phyloP scores from a whole-genome alignment of 1,140 invertebrate genomes.

The Lutraria rhynchaena region DNA sequence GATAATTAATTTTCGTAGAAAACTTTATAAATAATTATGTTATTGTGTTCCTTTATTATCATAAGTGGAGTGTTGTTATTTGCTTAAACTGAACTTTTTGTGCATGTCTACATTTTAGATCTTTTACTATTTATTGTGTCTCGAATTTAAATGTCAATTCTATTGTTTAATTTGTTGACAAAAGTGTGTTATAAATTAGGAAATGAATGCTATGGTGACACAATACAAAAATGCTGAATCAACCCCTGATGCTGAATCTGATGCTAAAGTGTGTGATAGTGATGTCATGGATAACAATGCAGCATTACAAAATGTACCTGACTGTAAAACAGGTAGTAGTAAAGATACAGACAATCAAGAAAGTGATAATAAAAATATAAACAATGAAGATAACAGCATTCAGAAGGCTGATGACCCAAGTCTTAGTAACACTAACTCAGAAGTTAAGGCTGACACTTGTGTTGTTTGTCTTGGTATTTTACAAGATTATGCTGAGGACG shows the following conservation, averaged over 20 bases:
- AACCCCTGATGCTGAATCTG: not conserved
- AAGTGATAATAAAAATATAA: not conserved
- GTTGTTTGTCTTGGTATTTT: slow-evolving; percentile 72
- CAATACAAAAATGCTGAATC: not conserved
- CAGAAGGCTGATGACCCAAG: not conserved
- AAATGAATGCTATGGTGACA: slow-evolving; percentile 5
- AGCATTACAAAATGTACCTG: not conserved
- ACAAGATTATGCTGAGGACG: slow-evolving; percentile 63
- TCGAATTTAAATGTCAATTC: too few species aligned
- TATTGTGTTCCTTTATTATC: not conserved
- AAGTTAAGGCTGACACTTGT: slow-evolving; percentile 34
- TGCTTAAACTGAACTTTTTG: too few species aligned
- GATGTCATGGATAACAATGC: not conserved
- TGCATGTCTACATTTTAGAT: too few species aligned
- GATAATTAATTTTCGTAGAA: not conserved
- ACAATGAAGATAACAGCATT: not conserved
- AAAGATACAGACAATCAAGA: not conserved
- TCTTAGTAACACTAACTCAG: not conserved
- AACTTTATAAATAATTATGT: not conserved
- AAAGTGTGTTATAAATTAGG: too few species aligned
- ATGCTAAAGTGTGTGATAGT: not conserved
- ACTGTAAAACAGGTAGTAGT: not conserved
- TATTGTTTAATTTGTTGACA: too few species aligned
- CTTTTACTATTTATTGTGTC: too few species aligned
- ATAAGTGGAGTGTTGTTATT: not conserved